Percentiles rank a stretch among this genome's conserved stretches.
Evolutionary conservation across 2,888 invertebrate genomes (phyloP).

Genomic region (Noctua janthe): DNA sequence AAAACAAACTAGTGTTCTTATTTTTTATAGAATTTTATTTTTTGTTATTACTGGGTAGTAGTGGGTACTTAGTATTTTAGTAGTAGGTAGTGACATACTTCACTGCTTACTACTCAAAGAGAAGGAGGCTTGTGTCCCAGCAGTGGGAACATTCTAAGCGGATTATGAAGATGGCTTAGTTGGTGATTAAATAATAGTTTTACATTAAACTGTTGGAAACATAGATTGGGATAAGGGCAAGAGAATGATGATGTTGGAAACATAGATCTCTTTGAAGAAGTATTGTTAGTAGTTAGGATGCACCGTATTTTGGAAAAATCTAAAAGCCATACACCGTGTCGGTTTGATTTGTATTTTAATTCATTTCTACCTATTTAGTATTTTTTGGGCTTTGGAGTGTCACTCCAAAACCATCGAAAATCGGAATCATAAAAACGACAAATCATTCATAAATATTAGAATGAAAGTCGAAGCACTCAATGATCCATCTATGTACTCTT

Average conservation of each 20-base stretch:
- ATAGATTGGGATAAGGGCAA: neutral
- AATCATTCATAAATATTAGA: conserved; percentile 41
- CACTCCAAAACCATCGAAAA: neutral
- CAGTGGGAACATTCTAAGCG: neutral
- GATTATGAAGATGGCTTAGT: neutral
- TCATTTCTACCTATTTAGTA: neutral
- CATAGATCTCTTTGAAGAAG: neutral
- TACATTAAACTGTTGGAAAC: neutral
- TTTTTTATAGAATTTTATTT: neutral
- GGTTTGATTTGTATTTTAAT: neutral
- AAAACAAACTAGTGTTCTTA: too few relatives aligned
- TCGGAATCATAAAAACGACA: conserved; percentile 6
- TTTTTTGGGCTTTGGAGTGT: neutral
- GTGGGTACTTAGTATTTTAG: neutral
- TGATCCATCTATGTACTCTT: conserved; percentile 54
- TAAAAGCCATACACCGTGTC: neutral
- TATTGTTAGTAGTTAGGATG: neutral
- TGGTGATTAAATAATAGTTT: neutral
- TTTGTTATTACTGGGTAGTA: neutral
- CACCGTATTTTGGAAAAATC: too few relatives aligned
- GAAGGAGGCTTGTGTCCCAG: neutral
- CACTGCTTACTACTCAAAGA: too few relatives aligned
- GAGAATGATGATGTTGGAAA: neutral
- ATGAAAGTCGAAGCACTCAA: conserved; percentile 43
- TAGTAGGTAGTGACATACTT: too few relatives aligned